These are phyloP conservation scores for Callorhinus ursinus DNA, from an alignment of 2,113 vertebrate genomes.

Conservation along the genomic window DNA sequence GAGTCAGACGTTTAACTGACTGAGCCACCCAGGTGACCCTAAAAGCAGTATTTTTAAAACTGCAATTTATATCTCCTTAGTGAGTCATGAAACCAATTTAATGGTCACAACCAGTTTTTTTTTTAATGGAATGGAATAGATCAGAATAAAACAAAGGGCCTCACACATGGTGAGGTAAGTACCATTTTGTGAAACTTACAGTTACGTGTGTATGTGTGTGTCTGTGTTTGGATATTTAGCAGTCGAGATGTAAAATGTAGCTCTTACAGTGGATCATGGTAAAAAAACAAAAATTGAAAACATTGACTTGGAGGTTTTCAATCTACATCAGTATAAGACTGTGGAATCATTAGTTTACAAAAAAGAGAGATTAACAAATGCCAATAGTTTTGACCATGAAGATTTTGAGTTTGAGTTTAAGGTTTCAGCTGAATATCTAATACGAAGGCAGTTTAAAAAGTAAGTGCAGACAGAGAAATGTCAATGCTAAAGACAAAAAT, in stretches of 20 bases:
- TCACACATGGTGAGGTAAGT: background rate
- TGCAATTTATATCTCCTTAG: background rate
- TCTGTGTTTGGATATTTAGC: background rate
- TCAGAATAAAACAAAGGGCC: background rate
- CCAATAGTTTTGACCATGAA: background rate
- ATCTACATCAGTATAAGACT: background rate
- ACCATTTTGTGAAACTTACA: background rate
- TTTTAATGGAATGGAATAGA: slow-evolving; percentile 9
- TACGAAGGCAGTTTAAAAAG: background rate
- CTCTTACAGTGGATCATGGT: background rate
- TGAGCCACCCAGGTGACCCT: background rate
- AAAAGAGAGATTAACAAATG: background rate
- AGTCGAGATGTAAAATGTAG: background rate
- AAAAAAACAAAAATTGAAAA: background rate
- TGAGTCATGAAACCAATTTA: slow-evolving; percentile 37
- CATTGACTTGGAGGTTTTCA: background rate
- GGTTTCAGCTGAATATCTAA: slow-evolving; percentile 7
- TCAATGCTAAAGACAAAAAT: background rate
- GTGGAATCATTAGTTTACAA: background rate
- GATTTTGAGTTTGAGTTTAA: background rate
- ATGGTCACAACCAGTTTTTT: background rate
- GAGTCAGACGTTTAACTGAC: background rate
- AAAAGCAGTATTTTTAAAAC: slow-evolving; percentile 39
- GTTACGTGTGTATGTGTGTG: background rate
- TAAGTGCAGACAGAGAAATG: background rate